Conservation (phyloP, 1,140 invertebrate genomes). For the Heliconius hermathena region DNA sequence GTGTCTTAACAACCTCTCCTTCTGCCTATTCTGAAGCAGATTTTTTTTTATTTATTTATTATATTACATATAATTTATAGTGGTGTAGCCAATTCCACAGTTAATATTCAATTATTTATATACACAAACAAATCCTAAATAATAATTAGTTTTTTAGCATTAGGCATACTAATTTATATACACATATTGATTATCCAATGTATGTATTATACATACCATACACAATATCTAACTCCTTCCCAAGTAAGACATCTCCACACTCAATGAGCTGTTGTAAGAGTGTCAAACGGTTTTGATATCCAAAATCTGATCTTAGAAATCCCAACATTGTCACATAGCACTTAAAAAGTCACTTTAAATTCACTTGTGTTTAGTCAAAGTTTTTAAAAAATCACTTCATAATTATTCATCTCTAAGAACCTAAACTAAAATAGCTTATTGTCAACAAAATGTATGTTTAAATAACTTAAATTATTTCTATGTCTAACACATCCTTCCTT, state of each 20-base stretch:
- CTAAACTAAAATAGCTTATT: not conserved
- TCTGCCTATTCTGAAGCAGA: too few relatives aligned
- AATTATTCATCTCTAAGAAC: not conserved
- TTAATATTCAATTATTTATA: too few relatives aligned
- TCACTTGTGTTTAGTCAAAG: conserved; percentile 6
- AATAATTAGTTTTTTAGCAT: not conserved
- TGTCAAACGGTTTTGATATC: conserved; percentile 66
- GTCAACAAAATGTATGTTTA: conserved; percentile 4
- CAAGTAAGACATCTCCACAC: conserved; percentile 68
- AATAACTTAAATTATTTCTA: not conserved
- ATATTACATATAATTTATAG: too few relatives aligned
- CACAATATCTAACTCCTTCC: conserved; percentile 61
- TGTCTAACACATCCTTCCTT: conserved; percentile 19
- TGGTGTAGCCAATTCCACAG: not conserved
- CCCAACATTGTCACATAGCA: conserved; percentile 68
- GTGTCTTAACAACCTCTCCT: too few relatives aligned
- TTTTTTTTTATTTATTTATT: too few relatives aligned
- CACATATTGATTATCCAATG: not conserved
- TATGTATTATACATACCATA: conserved; percentile 34
- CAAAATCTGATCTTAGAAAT: conserved; percentile 68
- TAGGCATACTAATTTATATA: too few relatives aligned
- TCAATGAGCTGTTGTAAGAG: conserved; percentile 73
- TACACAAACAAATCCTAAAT: not conserved
- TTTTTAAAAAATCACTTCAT: not conserved
- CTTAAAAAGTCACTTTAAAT: conserved; percentile 22